phyloP scores from a whole-genome alignment of 2,888 invertebrate genomes.

The Drosophila neutralis region DNA sequence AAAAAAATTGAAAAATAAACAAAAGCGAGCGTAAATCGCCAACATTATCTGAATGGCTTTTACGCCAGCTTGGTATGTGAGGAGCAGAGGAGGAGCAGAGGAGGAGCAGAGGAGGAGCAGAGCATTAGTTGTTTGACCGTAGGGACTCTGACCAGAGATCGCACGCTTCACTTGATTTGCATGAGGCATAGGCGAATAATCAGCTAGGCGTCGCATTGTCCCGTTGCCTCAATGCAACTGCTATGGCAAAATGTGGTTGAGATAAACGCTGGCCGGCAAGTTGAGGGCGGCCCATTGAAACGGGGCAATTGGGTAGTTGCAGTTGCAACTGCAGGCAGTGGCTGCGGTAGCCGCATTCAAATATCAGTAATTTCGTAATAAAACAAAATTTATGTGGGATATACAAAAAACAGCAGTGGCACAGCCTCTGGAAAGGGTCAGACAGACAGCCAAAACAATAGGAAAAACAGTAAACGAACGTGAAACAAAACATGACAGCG shows the following conservation, averaged over 20 bases:
- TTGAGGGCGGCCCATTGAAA: slow-evolving; percentile 23
- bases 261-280: slow-evolving; percentile 63
- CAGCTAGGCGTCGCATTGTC: slow-evolving; percentile 36
- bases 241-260: slow-evolving; percentile 16
- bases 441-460: slow-evolving; percentile 63
- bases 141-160: not conserved
- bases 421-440: slow-evolving; percentile 65
- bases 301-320: not conserved
- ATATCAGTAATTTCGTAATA: slow-evolving; percentile 72
- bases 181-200: slow-evolving; percentile 19
- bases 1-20: slow-evolving; percentile 25
- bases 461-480: slow-evolving; percentile 33
- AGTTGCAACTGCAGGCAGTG: not conserved
- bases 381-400: slow-evolving; percentile 69
- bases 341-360: slow-evolving; percentile 38
- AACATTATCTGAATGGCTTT: slow-evolving; percentile 44
- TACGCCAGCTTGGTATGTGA: slow-evolving; percentile 9
- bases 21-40: slow-evolving; percentile 17
- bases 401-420: slow-evolving; percentile 35
- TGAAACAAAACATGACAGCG: slow-evolving; percentile 39
- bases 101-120: slow-evolving; percentile 13
- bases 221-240: slow-evolving; percentile 9
- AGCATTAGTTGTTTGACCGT: slow-evolving; percentile 28
- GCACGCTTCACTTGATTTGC: slow-evolving; percentile 2
- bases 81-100: slow-evolving; percentile 13